phyloP scores from a whole-genome alignment of 2,888 invertebrate genomes.

The Hecatera dysodea region DNA sequence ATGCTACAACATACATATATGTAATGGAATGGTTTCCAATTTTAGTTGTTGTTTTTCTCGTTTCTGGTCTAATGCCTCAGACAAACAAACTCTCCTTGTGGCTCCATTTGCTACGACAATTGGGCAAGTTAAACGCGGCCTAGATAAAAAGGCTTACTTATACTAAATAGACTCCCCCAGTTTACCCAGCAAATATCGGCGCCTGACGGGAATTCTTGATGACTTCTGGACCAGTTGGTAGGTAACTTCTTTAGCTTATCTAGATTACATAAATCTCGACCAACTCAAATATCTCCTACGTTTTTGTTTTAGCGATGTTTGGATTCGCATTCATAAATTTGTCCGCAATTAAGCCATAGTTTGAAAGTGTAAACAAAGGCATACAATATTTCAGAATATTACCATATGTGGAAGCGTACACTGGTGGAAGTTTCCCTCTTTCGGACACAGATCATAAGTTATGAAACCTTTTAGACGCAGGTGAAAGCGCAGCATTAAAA shows the following conservation, averaged over 20 bases:
- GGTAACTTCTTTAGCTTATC: slow-evolving; percentile 55
- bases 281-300: slow-evolving; percentile 23
- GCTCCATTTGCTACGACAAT: slow-evolving; percentile 59
- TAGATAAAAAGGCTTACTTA: slow-evolving; percentile 65
- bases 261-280: slow-evolving; percentile 57
- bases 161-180: slow-evolving; percentile 54
- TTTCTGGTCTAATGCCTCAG: slow-evolving; percentile 39
- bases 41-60: slow-evolving; percentile 32
- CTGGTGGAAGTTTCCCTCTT: slow-evolving; percentile 26
- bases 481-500: slow-evolving; percentile 62
- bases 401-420: slow-evolving; percentile 17
- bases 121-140: slow-evolving; percentile 55
- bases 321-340: slow-evolving; percentile 36
- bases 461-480: slow-evolving; percentile 62
- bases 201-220: slow-evolving; percentile 64
- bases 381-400: slow-evolving; percentile 34
- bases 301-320: slow-evolving; percentile 23
- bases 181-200: slow-evolving; percentile 59
- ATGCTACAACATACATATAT: slow-evolving; percentile 20
- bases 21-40: slow-evolving; percentile 47
- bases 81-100: slow-evolving; percentile 55
- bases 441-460: slow-evolving; percentile 51
- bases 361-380: slow-evolving; percentile 32
- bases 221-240: slow-evolving; percentile 43
- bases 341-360: slow-evolving; percentile 19